Evolutionary conservation across 2,888 invertebrate genomes (phyloP), one percentile per base, ranked within the genome.

Genomic region (Ichneumoninae sp.): DNA sequence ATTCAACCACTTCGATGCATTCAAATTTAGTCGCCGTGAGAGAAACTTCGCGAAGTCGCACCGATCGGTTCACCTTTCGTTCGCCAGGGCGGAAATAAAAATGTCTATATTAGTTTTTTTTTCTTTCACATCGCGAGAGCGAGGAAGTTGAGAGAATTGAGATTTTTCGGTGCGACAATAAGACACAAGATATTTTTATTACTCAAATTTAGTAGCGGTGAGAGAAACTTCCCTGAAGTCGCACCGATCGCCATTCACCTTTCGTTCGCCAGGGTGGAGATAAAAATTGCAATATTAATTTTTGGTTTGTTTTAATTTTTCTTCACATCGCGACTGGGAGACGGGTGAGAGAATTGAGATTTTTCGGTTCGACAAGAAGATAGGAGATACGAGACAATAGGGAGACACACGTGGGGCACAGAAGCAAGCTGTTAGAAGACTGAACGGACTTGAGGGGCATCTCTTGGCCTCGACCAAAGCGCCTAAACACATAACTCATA

Each of bases 391-490:
- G 80, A 86, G 83, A 86, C 77, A 86, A 62, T 57, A 78, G 80
- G 65, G 74, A 88, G 84, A 87, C 83, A 89, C 90, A 90, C 92
- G 92, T 91, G 90, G 90, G 86, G 83, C 90, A 86, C 88, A 90
- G 88, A 87, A 88, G 90, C 89, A 87, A 90, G 91, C 89, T 88
- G 91, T 89, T 89, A 77, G 89, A 93, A 93, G 93, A 93, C 93
- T 93, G 91, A 88, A 85, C 89, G 89, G 90, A 93, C 93, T 93
- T 93, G 93, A 93, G 91, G 90, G 93, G 93, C 90, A 92, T 93
- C 93, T 90, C 93, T 91, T 91, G 93, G 92, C 93, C 93, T 93
- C 93, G 93, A 89, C 88, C 89, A 88, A 90, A 87, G 87, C 87
- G 89, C 79, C 89, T 88, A 72, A 89, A 91, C 91, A 90, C 90